phyloP scores from a whole-genome alignment of 2,113 vertebrate species.

The Benitochromis conjunctus region DNA sequence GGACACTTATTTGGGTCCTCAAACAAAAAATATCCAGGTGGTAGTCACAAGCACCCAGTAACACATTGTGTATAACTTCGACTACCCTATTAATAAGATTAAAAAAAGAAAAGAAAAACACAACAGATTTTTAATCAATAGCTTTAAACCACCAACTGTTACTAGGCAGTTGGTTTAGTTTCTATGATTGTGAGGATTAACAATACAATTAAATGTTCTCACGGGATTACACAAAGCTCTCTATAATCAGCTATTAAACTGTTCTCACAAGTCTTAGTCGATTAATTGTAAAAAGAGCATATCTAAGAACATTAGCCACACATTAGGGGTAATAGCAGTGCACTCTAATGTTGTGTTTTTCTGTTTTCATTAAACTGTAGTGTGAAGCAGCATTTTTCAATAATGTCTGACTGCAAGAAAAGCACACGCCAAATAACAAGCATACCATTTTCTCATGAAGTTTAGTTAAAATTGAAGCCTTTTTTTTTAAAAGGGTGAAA shows the following conservation, averaged over 20 bases:
- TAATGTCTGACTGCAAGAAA: not conserved
- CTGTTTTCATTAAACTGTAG: not conserved
- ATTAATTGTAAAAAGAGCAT: not conserved
- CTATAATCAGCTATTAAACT: not conserved
- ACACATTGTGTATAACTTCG: not conserved
- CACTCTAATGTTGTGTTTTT: not conserved
- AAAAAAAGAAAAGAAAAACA: rapidly evolving
- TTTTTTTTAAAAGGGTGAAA: not conserved
- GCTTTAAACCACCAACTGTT: not conserved
- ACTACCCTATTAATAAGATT: not conserved
- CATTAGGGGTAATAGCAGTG: not conserved
- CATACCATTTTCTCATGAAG: not conserved
- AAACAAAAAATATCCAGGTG: not conserved
- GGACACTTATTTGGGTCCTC: not conserved
- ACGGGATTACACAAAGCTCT: not conserved
- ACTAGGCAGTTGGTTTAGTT: not conserved
- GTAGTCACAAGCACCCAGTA: not conserved
- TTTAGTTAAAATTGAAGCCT: not conserved
- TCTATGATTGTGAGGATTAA: not conserved
- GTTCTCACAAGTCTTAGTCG: not conserved
- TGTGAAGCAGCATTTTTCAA: not conserved
- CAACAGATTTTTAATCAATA: not conserved
- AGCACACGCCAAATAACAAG: not conserved
- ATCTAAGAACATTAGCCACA: slow-evolving; percentile 15
- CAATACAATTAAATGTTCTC: not conserved